These are phyloP conservation scores for Lethenteron camtschaticum DNA, from an alignment of 2,113 vertebrate genomes.

Conservation along the genomic window DNA sequence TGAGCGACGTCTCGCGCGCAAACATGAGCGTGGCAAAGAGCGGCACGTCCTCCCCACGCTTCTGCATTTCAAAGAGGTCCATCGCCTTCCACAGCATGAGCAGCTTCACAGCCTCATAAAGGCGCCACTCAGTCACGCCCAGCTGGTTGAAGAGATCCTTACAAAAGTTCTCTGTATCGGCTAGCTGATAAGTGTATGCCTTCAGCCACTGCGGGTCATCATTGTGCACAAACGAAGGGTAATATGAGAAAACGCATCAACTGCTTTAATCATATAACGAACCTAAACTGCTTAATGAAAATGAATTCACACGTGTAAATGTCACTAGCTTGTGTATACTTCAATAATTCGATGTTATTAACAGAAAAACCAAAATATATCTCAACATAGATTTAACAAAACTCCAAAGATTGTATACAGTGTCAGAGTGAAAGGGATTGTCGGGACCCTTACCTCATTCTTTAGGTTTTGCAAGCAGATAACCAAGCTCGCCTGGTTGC, in stretches of 20 bases:
- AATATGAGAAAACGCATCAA: too few relatives aligned
- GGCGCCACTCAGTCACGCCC: slow-evolving; percentile 37
- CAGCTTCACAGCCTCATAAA: slow-evolving; percentile 78
- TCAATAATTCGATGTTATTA: too few relatives aligned
- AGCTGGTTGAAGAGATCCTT: not conserved
- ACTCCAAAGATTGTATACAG: not conserved
- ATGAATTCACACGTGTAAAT: too few relatives aligned
- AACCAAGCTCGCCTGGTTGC: too few relatives aligned
- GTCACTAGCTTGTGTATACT: too few relatives aligned
- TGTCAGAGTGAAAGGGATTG: too few relatives aligned
- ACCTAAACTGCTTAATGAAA: too few relatives aligned
- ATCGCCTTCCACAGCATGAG: slow-evolving; percentile 62
- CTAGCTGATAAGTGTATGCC: not conserved
- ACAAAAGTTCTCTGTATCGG: not conserved
- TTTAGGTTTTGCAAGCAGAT: too few relatives aligned
- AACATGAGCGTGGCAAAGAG: slow-evolving; percentile 86
- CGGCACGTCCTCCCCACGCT: slow-evolving; percentile 45
- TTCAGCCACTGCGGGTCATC: too few relatives aligned
- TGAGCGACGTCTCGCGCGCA: slow-evolving; percentile 61
- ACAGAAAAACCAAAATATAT: not conserved
- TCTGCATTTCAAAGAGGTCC: slow-evolving; percentile 40
- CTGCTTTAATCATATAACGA: too few relatives aligned
- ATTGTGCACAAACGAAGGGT: too few relatives aligned
- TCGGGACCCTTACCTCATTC: too few relatives aligned
- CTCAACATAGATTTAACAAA: not conserved